Evolutionary conservation across 2,797 vertebrate genomes (phyloP), one percentile per base, ranked within the genome.

Genomic region (Poeciliopsis gracilis): DNA sequence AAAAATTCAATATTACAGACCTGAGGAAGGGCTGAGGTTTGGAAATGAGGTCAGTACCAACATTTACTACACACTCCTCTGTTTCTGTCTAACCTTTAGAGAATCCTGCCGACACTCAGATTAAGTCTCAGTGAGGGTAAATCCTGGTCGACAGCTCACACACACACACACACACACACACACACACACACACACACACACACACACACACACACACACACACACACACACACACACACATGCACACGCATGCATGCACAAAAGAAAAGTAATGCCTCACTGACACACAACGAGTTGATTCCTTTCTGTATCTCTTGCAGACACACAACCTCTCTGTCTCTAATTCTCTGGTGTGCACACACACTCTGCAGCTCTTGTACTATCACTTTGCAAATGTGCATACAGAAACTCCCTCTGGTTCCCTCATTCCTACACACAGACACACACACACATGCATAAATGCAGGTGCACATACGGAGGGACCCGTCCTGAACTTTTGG

Each of bases 141-240:
- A 93, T 92, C 91, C 91, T 92, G 87, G 88, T 91, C 87, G 90
- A 91, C 91, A 91, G 91, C 91, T 87, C 82, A 49, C 81, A 73
- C 73, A 77, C 83, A 81, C 88, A 73, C 81, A 74, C 76, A 59
- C 74, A 73, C 57, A 72, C 66, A 53, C 20, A 73, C 81, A 78
- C 87, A 73, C 79, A 70, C 75, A 63, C 41, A 6, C 7, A 41
- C 38, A 41, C 38, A 41, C 38, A 41, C 38, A 41, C 38, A 7
- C 38, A 1, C 38, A 41, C 7, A 8, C 38, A 41, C 7, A 41
- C 38, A 8, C 38, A 1, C 38, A 8, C 38, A 41, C 5, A 7
- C 38, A 41, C 38, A 45, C 81, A 72, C 75, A 76, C 83, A 79
- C 86, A 75, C 76, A 59, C 74, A 73, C 59, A 75, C 66, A 55